Evolutionary conservation across 2,797 vertebrate species (phyloP).

Genomic region (Sebastiscus albofasciatus): DNA sequence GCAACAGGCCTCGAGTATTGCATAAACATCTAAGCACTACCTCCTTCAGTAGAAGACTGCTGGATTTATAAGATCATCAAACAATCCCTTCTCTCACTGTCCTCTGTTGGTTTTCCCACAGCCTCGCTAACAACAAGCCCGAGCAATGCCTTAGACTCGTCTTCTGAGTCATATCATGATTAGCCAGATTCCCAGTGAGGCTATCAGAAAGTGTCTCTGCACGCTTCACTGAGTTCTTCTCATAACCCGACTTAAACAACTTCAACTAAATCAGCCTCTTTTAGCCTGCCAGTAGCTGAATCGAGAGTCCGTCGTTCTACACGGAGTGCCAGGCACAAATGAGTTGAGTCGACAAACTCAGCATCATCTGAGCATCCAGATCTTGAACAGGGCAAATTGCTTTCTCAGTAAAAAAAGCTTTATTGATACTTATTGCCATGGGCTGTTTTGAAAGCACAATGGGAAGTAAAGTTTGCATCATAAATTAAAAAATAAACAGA

Average conservation of each 20-base stretch:
- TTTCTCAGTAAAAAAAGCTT: not conserved
- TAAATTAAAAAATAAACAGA: not conserved
- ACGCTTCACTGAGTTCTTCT: slow-evolving; percentile 8
- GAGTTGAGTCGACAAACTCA: not conserved
- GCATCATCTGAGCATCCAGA: not conserved
- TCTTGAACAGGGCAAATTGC: not conserved
- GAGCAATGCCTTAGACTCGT: not conserved
- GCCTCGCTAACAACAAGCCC: slow-evolving; percentile 7
- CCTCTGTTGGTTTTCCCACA: not conserved
- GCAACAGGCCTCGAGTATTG: not conserved
- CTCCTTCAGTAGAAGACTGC: not conserved
- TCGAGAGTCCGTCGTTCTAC: not conserved
- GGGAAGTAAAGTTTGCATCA: not conserved
- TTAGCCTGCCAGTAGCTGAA: not conserved
- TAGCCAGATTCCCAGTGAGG: slow-evolving; percentile 33
- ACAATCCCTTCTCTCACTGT: not conserved
- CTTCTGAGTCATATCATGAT: slow-evolving; percentile 26
- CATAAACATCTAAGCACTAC: not conserved
- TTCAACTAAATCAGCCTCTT: not conserved
- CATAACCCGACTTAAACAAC: not conserved
- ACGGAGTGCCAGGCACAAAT: not conserved
- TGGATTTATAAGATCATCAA: not conserved
- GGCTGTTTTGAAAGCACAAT: not conserved
- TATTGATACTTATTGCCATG: not conserved
- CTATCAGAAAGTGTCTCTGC: slow-evolving; percentile 27